Base-by-base conservation (phyloP, 1,140 invertebrate genomes). In the Coboldia fuscipes region DNA sequence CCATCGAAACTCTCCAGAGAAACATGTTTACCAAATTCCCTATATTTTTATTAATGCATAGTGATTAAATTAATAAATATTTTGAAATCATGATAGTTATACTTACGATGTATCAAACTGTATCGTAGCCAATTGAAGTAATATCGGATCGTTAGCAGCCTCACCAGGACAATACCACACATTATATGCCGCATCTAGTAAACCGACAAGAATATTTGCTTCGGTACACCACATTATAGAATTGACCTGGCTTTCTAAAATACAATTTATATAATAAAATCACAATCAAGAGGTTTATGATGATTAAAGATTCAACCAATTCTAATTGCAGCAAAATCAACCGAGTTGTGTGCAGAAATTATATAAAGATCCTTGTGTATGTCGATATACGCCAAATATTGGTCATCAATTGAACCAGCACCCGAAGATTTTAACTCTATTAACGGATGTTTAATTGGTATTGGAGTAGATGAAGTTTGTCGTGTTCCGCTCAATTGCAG, bases 141-240 rank as follows among this genome's bases (percentile, higher is more conserved):
- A 57, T 37, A 76, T 72, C 29, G 68, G 63, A 58, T 93, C 85
- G 17, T 75, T 64, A 43, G 67, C 77, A 1, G 73, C 62, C 16
- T 75, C 68, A 23, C 65, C 67, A 1, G 88, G 88, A 49, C 77
- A 86, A 40, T 80, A 74, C 76, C 82, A 92, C n/a, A 92, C 69
- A 15, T 74, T 71, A 15, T 92, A 58, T 42, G 69, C 75, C 1
- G 72, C 65, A 42, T 92, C 84, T 40, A 84, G 67, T 37, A 92
- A 70, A 2, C 76, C 78, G 17, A 77, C 78, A 37, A 93, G 55
- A 46, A 89, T 81, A 51, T 88, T 88, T 2, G 75, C 68, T 36
- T 73, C 69, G 34, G 72, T 72, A 44, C 85, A 83, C 83, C 86
- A 92, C 39, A 60, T 61, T 28, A 89, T 66, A 12, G 73, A 72